Evolutionary conservation across 2,888 invertebrate genomes (phyloP).

Genomic region (Lasioglossum calceatum): DNA sequence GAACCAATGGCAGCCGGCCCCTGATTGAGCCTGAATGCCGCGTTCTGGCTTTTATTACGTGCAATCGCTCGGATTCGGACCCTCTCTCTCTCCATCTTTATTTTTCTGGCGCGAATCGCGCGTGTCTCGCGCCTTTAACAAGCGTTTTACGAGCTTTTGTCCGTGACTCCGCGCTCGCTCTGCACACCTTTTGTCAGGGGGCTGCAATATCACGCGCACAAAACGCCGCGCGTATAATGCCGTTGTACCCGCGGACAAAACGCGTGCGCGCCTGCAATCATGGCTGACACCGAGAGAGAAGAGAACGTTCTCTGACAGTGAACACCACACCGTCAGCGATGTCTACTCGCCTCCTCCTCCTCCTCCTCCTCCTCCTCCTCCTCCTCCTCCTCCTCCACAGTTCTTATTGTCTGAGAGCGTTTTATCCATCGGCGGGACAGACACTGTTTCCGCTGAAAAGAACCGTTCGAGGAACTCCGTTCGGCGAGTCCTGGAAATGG

Average conservation of each 20-base stretch:
- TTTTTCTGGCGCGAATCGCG: slow-evolving; percentile 20
- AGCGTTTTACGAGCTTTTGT: slow-evolving; percentile 66
- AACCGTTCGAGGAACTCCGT: not conserved
- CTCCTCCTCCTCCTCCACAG: not conserved
- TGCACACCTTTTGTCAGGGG: slow-evolving; percentile 50
- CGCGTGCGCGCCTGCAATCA: slow-evolving; percentile 22
- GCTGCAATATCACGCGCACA: slow-evolving; percentile 47
- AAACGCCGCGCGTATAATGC: slow-evolving; percentile 36
- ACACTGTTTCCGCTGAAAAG: not conserved
- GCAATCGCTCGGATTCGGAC: slow-evolving; percentile 64
- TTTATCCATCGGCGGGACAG: not conserved
- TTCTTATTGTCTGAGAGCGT: not conserved
- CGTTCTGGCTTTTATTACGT: slow-evolving; percentile 67
- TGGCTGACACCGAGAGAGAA: slow-evolving; percentile 3
- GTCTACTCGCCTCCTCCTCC: not conserved
- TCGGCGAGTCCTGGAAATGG: not conserved
- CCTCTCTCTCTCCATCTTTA: not conserved
- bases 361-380: not conserved
- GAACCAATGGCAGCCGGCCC: slow-evolving; percentile 62
- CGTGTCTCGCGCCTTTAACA: slow-evolving; percentile 61
- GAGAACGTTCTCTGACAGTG: not conserved
- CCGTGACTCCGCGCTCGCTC: slow-evolving; percentile 17
- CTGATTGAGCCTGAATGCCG: slow-evolving; percentile 68
- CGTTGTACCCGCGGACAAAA: slow-evolving; percentile 15
- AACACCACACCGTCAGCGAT: not conserved